phyloP scores from a whole-genome alignment of 2,113 vertebrate species.

The Bujurquina vittata region DNA sequence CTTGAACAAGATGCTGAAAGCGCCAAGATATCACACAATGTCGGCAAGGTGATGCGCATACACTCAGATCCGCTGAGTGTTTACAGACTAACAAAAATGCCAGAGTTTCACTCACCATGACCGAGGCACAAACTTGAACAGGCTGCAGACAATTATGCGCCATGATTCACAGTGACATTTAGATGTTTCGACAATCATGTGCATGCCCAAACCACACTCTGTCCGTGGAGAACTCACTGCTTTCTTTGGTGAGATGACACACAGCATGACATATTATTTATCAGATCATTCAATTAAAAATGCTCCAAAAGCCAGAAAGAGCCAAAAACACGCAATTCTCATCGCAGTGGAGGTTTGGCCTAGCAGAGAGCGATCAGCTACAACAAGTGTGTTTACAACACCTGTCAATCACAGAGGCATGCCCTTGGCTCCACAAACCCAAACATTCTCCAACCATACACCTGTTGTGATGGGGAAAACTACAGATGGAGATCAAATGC shows the following conservation, averaged over 20 bases:
- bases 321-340: neutral
- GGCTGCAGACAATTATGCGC: conserved; percentile 38
- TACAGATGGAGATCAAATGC: neutral
- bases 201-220: conserved; percentile 53
- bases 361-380: neutral
- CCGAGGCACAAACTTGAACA: neutral
- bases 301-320: neutral
- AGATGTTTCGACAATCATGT: conserved; percentile 47
- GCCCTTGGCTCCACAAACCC: neutral
- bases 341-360: neutral
- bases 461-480: neutral
- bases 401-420: neutral
- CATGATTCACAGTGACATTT: conserved; percentile 54
- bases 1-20: too few species aligned
- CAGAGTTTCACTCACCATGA: neutral
- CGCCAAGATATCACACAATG: neutral
- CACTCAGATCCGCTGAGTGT: neutral
- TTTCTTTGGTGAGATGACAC: conserved; percentile 51
- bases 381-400: neutral
- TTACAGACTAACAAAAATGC: neutral
- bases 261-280: neutral
- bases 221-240: conserved; percentile 53
- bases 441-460: neutral
- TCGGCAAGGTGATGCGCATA: neutral
- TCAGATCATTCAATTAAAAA: neutral